phyloP scores from a whole-genome alignment of 2,797 vertebrate species.

The Periophthalmus magnuspinnatus region DNA sequence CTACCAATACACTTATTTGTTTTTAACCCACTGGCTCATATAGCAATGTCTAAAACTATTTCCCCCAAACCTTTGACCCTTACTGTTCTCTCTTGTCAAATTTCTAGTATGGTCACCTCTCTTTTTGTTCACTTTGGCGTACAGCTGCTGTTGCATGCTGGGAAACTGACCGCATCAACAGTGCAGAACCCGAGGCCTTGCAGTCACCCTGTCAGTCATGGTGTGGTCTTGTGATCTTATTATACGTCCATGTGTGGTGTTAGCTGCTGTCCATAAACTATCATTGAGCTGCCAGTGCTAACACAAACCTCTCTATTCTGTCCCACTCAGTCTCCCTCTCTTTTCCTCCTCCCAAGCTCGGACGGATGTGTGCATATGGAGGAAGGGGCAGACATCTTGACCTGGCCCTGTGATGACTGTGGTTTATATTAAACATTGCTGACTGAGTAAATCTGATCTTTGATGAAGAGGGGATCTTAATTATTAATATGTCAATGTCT shows the following conservation, averaged over 20 bases:
- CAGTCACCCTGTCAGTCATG: conserved; percentile 54
- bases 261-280: conserved; percentile 49
- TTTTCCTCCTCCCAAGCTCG: not conserved
- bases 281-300: conserved; percentile 51
- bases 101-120: conserved; percentile 42
- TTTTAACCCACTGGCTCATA: too few relatives aligned
- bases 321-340: conserved; percentile 22
- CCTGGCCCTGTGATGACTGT: conserved; percentile 14
- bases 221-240: conserved; percentile 8
- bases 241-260: conserved; percentile 2
- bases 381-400: conserved; percentile 19
- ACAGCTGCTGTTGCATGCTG: conserved; percentile 23
- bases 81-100: conserved; percentile 17
- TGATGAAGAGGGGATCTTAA: conserved; percentile 17
- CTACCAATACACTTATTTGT: too few relatives aligned
- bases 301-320: conserved; percentile 59
- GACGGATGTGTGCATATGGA: not conserved
- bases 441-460: conserved; percentile 25
- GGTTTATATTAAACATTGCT: conserved; percentile 33
- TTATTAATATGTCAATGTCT: conserved; percentile 20
- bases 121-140: conserved; percentile 55
- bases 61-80: conserved; percentile 7
- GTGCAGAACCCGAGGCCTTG: conserved; percentile 46
- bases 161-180: conserved; percentile 47
- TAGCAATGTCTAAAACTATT: not conserved